A percentile compares a stretch with the other conserved stretches of the same genome.
These are phyloP conservation scores for Vidua macroura DNA, from an alignment of 2,113 vertebrate species.

Conservation along the genomic window DNA sequence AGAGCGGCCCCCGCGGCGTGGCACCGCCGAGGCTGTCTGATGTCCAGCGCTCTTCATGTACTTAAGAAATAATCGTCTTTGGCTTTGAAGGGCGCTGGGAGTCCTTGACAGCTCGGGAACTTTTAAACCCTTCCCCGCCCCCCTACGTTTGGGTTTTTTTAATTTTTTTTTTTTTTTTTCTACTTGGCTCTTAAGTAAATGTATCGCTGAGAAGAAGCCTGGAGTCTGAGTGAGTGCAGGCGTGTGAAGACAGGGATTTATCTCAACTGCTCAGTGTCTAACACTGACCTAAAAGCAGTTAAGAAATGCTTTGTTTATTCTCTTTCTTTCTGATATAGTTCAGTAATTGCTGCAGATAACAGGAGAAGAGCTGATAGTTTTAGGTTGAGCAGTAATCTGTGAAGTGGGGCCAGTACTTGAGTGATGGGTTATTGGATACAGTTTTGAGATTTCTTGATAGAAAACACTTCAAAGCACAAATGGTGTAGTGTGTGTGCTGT, in stretches of 20 bases:
- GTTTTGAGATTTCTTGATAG: background rate
- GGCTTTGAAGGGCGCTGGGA: background rate
- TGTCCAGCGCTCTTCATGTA: background rate
- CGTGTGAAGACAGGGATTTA: background rate
- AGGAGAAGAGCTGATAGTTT: background rate
- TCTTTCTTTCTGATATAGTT: background rate
- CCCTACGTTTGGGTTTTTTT: background rate
- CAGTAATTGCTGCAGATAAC: background rate
- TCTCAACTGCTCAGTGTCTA: background rate
- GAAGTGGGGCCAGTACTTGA: background rate
- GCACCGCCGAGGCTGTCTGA: fast-evolving
- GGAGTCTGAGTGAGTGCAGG: background rate
- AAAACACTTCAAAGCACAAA: background rate
- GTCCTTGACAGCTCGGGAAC: background rate
- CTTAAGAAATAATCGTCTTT: background rate
- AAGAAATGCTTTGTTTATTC: background rate
- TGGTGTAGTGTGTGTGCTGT: background rate
- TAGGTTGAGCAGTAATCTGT: background rate
- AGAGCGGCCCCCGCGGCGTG: background rate
- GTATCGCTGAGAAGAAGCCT: background rate
- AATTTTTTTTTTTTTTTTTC: background rate
- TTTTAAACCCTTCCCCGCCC: background rate
- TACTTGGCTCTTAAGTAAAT: background rate
- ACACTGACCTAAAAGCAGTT: background rate
- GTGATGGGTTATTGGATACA: background rate